Base-by-base conservation (phyloP, 2,113 vertebrate species). In the Chloropsis hardwickii region DNA sequence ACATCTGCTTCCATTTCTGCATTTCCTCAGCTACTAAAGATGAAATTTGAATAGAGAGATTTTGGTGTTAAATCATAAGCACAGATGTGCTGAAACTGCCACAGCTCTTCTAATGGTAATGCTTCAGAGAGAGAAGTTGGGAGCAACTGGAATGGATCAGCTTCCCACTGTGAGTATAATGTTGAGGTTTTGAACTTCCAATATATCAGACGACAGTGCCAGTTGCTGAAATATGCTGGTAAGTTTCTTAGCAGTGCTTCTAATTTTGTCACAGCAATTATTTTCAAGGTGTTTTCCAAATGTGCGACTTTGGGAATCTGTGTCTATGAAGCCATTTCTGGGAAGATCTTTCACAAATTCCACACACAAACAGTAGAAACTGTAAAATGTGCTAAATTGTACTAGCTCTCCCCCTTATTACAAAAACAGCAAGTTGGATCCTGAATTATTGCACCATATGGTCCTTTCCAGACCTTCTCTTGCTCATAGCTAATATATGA, bases 241-340 rank as follows among this genome's bases (percentile, higher is more conserved):
- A 93, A 71, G 31, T 81, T 83, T 90, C 82, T 88, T 92, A 96
- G 37, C 44, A 93, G 71, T 88, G n/a, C 37, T 92, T 65, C 54
- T 73, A 40, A 67, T 81, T 44, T 78, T 86, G 76, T 90, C 51
- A 58, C 20, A 71, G 47, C 58, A 77, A 93, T 87, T 84, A 81
- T 81, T 78, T 95, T 92, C 44, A 71, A 95, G 58, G 76, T 94
- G 27, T 70, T 90, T 82, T 92, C 71, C 84, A 85, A 86, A 88
- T 44, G 25, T 4, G 4, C 6, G 5, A 31, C 11, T 54, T 80
- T 11, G 4, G 31, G 31, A 86, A 78, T 66, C 44, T 65, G 24
- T 53, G 42, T 40, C 35, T 73, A 5, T 47, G 39, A 92, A 81
- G 4, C 1, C 4, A 3, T 83, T 96, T 96, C 93, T 94, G 64